Base-by-base conservation (phyloP, 2,888 invertebrate species). In the Thymelicus sylvestris region DNA sequence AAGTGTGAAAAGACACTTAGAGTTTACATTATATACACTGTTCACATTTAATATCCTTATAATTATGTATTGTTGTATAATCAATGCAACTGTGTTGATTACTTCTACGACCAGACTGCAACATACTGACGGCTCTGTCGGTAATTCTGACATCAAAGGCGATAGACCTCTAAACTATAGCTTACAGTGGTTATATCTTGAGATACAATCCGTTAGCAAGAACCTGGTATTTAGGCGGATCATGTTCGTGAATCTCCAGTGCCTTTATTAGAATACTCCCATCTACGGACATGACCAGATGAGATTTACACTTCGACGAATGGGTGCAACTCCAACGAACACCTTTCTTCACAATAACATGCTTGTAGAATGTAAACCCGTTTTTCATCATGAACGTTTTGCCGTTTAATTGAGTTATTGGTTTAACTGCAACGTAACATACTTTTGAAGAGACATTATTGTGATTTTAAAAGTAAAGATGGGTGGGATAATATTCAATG, bases 321-420 rank as follows among this genome's bases (percentile, higher is more conserved):
- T 76, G 69, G 0, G 80, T 79, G 65, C 82, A 82, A 12, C 76
- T 76, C 79, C 80, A 82, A 24, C 78, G 74, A 38, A 13, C 38
- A 2, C 81, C 80, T 0, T 15, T 10, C 57, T 75, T 77, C 0
- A 76, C 52, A 6, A 6, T 1, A 6, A 64, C 1, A 7, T 79
- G 78, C 6, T 41, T 70, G 66, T 76, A 80, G 66, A 77, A 80
- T 6, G 80, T 78, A 64, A 73, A 79, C 6, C 78, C 75, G 31
- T 73, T 67, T 15, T 61, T 24, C 76, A 76, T 74, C 15, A 76
- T 61, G 50, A 55, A 71, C 47, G 66, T 66, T 38, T 75, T 75
- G 8, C 72, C 74, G 38, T 60, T 70, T 47, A 19, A 13, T 59
- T 50, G 50, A 19, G n/a, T 62, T 41, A 62, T 61, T 13, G 48